Evolutionary conservation across 2,888 invertebrate species (phyloP).

Genomic region (Acleris holmiana): DNA sequence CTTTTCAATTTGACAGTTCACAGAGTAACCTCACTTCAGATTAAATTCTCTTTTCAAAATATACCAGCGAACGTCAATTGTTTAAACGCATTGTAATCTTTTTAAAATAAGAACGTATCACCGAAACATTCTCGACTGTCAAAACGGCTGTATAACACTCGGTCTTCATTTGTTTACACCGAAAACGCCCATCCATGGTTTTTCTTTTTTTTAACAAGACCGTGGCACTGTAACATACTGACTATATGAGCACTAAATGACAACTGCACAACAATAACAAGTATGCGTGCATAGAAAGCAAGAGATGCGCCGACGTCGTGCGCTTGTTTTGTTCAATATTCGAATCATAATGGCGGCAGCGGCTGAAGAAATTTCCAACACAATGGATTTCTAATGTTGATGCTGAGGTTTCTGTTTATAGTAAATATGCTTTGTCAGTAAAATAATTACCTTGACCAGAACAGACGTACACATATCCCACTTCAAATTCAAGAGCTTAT

Average conservation of each 20-base stretch:
- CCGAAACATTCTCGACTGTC: neutral
- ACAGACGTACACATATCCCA: too few relatives aligned
- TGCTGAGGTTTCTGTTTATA: constrained; percentile 23
- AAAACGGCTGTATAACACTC: neutral
- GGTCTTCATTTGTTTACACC: constrained; percentile 14
- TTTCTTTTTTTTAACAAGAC: constrained; percentile 7
- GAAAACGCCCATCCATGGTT: neutral
- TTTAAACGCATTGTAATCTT: constrained; percentile 9
- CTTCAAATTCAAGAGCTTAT: too few relatives aligned
- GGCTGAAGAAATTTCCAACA: constrained; percentile 35
- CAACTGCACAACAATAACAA: constrained; percentile 43
- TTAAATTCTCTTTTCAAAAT: neutral
- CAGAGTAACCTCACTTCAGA: constrained; percentile 42
- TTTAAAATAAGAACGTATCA: constrained; percentile 14
- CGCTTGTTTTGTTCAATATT: constrained; percentile 31
- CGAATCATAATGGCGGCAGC: constrained; percentile 36
- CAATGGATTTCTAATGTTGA: constrained; percentile 36
- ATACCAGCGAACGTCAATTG: neutral
- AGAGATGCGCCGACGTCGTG: constrained; percentile 43
- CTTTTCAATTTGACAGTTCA: constrained; percentile 48
- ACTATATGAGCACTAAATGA: constrained; percentile 39
- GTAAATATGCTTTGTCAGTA: neutral
- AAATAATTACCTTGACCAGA: too few relatives aligned
- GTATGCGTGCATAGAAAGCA: constrained; percentile 60
- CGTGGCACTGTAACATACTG: constrained; percentile 30